Evolutionary conservation across 2,113 vertebrate species (phyloP).

Genomic region (Aldabrachelys gigantea): DNA sequence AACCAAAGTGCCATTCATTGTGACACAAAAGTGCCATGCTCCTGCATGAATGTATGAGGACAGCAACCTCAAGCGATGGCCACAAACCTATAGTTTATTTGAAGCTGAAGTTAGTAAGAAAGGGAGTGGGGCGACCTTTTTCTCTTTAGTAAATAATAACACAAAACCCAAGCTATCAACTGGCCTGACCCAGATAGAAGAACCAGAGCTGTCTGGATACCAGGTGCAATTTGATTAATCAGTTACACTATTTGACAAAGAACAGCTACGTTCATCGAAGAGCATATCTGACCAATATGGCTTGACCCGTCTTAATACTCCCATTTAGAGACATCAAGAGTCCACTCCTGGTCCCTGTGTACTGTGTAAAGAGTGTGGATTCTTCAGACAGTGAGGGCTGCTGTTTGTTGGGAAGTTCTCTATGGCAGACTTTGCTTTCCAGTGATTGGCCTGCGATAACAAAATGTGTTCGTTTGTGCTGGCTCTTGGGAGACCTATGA

Average conservation of each 20-base stretch:
- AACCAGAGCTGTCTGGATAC: background rate
- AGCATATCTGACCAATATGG: rapidly evolving
- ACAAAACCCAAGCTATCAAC: background rate
- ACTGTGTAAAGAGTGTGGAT: background rate
- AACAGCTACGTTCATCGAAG: background rate
- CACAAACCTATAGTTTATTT: background rate
- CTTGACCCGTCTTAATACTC: background rate
- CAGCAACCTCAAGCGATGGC: background rate
- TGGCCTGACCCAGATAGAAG: conserved; percentile 49
- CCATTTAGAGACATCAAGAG: background rate
- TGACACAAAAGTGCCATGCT: background rate
- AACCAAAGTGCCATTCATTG: background rate
- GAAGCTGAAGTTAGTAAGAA: background rate
- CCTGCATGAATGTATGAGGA: background rate
- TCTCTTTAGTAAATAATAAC: rapidly evolving
- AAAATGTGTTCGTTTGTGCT: rapidly evolving
- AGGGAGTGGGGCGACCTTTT: background rate
- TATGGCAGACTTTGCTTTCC: rapidly evolving
- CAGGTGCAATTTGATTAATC: background rate
- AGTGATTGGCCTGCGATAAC: background rate
- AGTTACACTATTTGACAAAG: background rate
- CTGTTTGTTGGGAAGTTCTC: rapidly evolving
- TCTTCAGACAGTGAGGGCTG: background rate
- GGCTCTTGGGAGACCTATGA: background rate
- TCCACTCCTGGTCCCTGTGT: background rate